Evolutionary conservation across 2,797 vertebrate genomes (phyloP), one percentile per base, ranked within the genome.

Genomic region (Emys orbicularis): DNA sequence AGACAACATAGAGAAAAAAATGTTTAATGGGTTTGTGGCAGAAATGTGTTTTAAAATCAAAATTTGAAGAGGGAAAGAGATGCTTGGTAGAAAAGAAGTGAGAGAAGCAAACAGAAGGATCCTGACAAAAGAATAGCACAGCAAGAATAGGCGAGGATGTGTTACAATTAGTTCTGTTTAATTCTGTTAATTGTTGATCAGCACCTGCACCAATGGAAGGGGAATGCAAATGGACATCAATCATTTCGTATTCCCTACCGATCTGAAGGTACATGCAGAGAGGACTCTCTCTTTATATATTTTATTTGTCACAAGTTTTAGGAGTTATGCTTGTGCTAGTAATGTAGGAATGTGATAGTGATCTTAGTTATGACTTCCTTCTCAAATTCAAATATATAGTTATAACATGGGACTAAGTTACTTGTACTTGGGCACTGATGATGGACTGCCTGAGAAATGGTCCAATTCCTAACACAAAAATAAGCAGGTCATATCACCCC

Each of bases 351-450:
- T 53, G 44, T 18, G 44, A 77, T 27, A 31, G 27, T 54, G 10
- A 41, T 7, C 11, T n/a, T 52, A 23, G 79, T 25, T 6, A 19
- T 57, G 68, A 92, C 72, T 82, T 29, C 2, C 65, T 41, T 53
- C 79, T 56, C 34, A 29, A 83, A 18, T 34, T 19, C 7, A 83
- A 29, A 1, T 0, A 0, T 1, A 3, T 11, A 25, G 31, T 77
- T 12, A 23, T 0, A 0, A 72, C 74, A 61, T 0, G 2, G 34
- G 76, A 27, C 8, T 0, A 1, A 80, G 49, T 25, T 50, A 23
- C 27, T 5, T 25, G 4, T 10, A 23, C 0, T 0, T 49, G 5
- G 4, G 50, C 1, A 34, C 19, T 0, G 0, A 50, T 2, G 41
- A 81, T 15, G 13, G 18, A 31, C 2, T 49, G 54, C 34, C 41